Base-by-base conservation (phyloP, 2,888 invertebrate species). In the Chymomyza amoena region DNA sequence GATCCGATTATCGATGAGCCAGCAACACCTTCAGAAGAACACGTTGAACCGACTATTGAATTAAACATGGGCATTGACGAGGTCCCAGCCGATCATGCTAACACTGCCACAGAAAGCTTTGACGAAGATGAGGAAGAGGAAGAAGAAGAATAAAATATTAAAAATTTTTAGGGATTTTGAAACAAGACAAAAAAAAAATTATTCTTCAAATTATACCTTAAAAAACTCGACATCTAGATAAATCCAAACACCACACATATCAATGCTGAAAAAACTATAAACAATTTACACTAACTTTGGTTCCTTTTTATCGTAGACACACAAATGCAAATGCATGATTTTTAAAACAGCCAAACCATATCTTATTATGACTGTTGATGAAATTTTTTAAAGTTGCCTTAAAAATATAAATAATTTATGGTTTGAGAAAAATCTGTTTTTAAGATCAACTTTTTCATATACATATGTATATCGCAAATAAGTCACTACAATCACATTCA, bases 1-100 rank as follows among this genome's bases (percentile, higher is more conserved):
- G 88, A 93, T 92, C 90, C 93, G 92, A 90, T 93, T 13, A 65
- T 85, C 20, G 89, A 89, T 62, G 83, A 87, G 68, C 83, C 93
- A 1, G 93, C 93, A 84, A 79, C 81, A 54, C 82, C 87, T 4
- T 73, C 78, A 4, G 90, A 88, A 0, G 85, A 87, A n/a, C 73
- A 69, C 60, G 73, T 68, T 57, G 89, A 83, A 67, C 87, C 89
- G n/a, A 70, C 76, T n/a, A 82, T 87, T 64, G 85, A 88, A 50
- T 68, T 90, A 13, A 86, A 74, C 62, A 81, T 86, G 50, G 81
- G 76, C 50, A 57, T 79, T 68, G 84, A 75, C 20, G 82, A 81
- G 32, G 65, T 74, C 6, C 61, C 72, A 66, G 77, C 72, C 28
- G 77, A 76, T 15, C 63, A 66, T 63, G 72, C 72, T 16, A 73